Evolutionary conservation across 2,113 vertebrate species (phyloP).

Genomic region (Clarias magur): DNA sequence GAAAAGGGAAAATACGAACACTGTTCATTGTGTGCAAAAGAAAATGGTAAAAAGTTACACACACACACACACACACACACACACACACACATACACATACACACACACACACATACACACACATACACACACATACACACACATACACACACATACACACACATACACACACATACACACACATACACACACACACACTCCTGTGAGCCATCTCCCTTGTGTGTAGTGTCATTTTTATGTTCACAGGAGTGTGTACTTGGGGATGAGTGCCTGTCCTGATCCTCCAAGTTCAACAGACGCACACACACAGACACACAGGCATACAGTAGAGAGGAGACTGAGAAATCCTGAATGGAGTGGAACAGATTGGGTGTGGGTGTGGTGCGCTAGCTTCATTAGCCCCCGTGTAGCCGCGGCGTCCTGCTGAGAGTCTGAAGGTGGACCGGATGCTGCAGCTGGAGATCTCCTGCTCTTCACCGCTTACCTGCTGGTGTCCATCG

Average conservation of each 20-base stretch:
- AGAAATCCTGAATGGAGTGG: not conserved
- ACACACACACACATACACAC: too few species aligned
- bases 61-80: not conserved
- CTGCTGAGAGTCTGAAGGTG: too few species aligned
- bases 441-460: too few species aligned
- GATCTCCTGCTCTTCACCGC: too few species aligned
- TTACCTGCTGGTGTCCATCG: too few species aligned
- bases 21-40: slow-evolving; percentile 30
- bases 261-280: not conserved
- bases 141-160: too few species aligned
- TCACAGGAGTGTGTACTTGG: not conserved
- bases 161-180: slow-evolving; percentile 8
- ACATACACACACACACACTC: slow-evolving; percentile 18
- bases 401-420: not conserved
- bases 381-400: not conserved
- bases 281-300: not conserved
- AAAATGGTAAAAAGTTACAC: slow-evolving; percentile 7
- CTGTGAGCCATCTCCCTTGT: not conserved
- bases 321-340: slow-evolving; percentile 9
- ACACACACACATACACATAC: slow-evolving; percentile 14
- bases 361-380: not conserved
- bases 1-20: slow-evolving; percentile 27
- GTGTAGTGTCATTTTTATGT: slow-evolving; percentile 11
- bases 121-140: too few species aligned
- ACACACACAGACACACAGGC: not conserved